Evolutionary conservation across 2,797 vertebrate species (phyloP).

Genomic region (Phylloscopus collybita): DNA sequence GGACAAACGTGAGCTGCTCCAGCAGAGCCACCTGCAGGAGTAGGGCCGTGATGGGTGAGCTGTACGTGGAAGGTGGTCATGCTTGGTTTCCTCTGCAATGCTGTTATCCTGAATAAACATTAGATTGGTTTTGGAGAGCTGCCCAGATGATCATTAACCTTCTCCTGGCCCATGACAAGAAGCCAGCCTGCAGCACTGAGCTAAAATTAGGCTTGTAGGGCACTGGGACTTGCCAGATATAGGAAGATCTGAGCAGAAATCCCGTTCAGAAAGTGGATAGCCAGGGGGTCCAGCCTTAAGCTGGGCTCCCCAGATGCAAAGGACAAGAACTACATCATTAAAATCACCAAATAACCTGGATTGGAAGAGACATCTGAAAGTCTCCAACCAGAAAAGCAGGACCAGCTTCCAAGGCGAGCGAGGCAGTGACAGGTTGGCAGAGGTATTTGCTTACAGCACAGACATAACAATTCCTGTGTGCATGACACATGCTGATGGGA

Average conservation of each 20-base stretch:
- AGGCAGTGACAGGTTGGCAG: neutral
- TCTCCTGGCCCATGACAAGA: conserved; percentile 43
- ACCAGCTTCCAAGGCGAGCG: neutral
- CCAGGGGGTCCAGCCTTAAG: neutral
- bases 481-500: neutral
- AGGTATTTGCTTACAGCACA: neutral
- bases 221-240: conserved; percentile 9
- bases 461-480: neutral
- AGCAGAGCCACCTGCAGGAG: neutral
- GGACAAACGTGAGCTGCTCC: neutral
- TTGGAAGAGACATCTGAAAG: neutral
- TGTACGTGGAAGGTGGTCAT: neutral
- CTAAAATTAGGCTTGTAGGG: conserved; percentile 59
- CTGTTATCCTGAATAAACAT: conserved; percentile 68
- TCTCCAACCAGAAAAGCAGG: neutral
- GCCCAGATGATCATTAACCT: conserved; percentile 68
- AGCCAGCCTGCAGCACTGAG: conserved; percentile 43
- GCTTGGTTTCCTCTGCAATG: conserved; percentile 59
- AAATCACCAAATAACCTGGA: neutral
- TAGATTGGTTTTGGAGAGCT: conserved; percentile 48
- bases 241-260: neutral
- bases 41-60: neutral
- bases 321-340: neutral
- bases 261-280: neutral
- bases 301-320: neutral